Evolutionary conservation across 2,888 invertebrate genomes (phyloP).

Genomic region (Xestia sexstrigata): DNA sequence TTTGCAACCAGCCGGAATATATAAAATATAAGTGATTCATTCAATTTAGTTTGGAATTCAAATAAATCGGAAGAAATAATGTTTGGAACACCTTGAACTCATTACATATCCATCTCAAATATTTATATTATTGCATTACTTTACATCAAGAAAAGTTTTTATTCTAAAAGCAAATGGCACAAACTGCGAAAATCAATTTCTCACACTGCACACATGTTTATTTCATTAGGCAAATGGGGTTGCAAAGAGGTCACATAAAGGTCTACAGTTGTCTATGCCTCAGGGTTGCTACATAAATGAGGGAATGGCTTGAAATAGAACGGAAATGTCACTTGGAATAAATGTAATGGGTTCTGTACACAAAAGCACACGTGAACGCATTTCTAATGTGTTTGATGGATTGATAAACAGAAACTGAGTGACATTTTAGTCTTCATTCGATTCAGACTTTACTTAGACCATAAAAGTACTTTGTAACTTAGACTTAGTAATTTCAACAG

Average conservation of each 20-base stretch:
- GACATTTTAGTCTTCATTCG: not conserved
- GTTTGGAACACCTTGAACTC: constrained; percentile 45
- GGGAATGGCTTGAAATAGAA: constrained; percentile 54
- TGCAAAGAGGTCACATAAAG: constrained; percentile 66
- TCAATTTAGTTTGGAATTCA: constrained; percentile 19
- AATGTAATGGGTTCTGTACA: constrained; percentile 42
- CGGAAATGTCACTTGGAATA: constrained; percentile 52
- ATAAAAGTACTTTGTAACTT: no score
- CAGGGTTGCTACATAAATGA: constrained; percentile 52
- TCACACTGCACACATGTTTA: constrained; percentile 55
- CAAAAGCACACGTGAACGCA: constrained; percentile 30
- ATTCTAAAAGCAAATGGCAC: constrained; percentile 41
- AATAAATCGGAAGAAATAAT: constrained; percentile 31
- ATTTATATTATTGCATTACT: constrained; percentile 40
- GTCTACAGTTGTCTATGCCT: constrained; percentile 58
- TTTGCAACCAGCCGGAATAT: constrained; percentile 1
- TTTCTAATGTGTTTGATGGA: constrained; percentile 38
- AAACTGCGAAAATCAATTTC: constrained; percentile 41
- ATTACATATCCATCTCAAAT: constrained; percentile 41
- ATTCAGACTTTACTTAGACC: no score
- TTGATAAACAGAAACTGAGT: constrained; percentile 13
- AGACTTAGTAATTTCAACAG: no score
- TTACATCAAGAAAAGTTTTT: constrained; percentile 34
- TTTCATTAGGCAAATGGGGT: constrained; percentile 74
- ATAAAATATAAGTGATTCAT: constrained; percentile 10